Evolutionary conservation across 2,888 invertebrate genomes (phyloP), one percentile per base, ranked within the genome.

Genomic region (Andrena trimmerana): DNA sequence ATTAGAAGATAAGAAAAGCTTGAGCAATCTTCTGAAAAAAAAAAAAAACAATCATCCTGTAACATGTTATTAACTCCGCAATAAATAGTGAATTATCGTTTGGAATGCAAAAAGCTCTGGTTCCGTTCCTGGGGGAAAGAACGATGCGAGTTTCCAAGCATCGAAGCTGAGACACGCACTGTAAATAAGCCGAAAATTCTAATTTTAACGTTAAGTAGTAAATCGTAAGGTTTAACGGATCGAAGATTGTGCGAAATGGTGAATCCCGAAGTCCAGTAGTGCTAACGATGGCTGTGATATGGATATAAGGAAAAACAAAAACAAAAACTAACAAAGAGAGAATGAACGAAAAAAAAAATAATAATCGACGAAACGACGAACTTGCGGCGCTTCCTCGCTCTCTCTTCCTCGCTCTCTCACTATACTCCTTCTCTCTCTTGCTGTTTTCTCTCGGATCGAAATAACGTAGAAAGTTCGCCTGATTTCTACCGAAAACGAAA

Each of bases 261-360:
- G 78, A 84, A 88, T 78, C 79, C 84, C 75, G 83, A 89, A 86
- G 87, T 90, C 80, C 86, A 85, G 88, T 92, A 90, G 90, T 89
- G 89, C 90, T 90, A 92, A 91, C 81, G 87, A 92, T 92, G 92
- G 91, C 92, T 92, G 92, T 92, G 92, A 92, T 91, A 91, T 89
- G 89, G 86, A 91, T 57, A 91, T 91, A 91, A 89, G 83, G 84
- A 81, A 78, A 78, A 36, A 13, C 10, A 16, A 13, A 16, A 42
- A 42, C 3, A 3, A 81, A 80, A 81, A 75, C n/a, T 73, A 72
- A 81, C 63, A 62, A 84, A 33, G 75, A 77, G 66, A 50, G 78
- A 86, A 77, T 8, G 60, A 63, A 54, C n/a, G 36, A 72, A 68
- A 59, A 75, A 68, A 75, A 65, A 68, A 59, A 36, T 54, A 59